These are phyloP conservation scores for Leptopilina clavipes DNA, from an alignment of 1,140 invertebrate genomes.

Conservation along the genomic window DNA sequence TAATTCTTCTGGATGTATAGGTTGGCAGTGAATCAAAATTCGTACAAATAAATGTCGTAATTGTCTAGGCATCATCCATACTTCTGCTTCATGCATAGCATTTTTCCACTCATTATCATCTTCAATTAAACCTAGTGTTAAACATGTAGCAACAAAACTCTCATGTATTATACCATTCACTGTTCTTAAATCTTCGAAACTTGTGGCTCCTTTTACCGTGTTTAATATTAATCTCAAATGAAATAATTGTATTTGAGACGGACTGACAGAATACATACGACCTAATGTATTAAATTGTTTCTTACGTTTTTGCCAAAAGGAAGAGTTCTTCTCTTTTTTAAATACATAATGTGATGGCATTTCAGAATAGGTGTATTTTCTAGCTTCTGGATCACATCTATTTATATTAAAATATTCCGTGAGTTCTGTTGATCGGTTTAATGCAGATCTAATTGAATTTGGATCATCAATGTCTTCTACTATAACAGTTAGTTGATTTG, in stretches of 20 bases:
- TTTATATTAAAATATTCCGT: neutral
- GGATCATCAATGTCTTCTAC: neutral
- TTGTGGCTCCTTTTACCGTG: constrained; percentile 39
- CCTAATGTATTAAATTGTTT: neutral
- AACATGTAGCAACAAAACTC: constrained; percentile 60
- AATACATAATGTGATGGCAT: neutral
- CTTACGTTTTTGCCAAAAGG: neutral
- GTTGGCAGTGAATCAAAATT: too few species aligned
- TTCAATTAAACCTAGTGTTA: constrained; percentile 35
- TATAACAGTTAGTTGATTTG: neutral
- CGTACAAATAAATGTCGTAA: too few species aligned
- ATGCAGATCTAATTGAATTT: neutral
- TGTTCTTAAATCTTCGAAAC: constrained; percentile 37
- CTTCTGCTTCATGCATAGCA: neutral
- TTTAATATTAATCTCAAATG: constrained; percentile 59
- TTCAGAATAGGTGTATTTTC: constrained; percentile 10
- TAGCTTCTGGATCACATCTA: neutral
- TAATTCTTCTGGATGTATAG: constrained; percentile 13
- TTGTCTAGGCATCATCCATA: too few species aligned
- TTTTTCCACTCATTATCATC: constrained; percentile 23
- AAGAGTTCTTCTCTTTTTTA: neutral
- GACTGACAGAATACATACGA: too few species aligned
- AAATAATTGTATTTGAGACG: constrained; percentile 51
- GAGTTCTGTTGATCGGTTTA: neutral
- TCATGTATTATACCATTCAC: constrained; percentile 37